Base-by-base conservation (phyloP, 2,797 vertebrate species). In the Taeniopygia guttata region DNA sequence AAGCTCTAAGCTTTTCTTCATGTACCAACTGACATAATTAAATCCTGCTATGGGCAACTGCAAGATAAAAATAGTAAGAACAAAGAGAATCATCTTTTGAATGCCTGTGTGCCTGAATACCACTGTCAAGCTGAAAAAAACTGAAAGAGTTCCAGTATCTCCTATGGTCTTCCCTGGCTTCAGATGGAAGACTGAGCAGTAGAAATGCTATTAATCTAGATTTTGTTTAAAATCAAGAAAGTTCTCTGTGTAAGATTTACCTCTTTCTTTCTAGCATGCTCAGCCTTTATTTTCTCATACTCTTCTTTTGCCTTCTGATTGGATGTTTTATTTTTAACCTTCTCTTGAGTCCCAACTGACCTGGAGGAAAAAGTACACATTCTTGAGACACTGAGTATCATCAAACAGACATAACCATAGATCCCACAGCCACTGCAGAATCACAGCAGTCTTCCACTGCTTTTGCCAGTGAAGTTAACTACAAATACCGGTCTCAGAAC, bases 251-350 rank as follows among this genome's bases (percentile, higher is more conserved):
- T 54, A 91, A 70, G 14, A 81, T 62, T 86, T 93, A 99, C 99
- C 98, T 99, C 98, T 98, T 98, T 99, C 95, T 98, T 99, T 70
- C 95, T 97, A 93, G 91, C 97, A 84, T 76, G 98, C 32, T 98
- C 98, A 78, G 98, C 98, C 92, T 91, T 97, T 79, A 98, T 70
- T 78, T 52, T 97, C 94, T 99, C 98, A 96, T 98, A 99, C 23
- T 99, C 98, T 95, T 99, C 98, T 92, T 98, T 98, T 21, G 98
- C 98, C 96, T 98, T 99, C 94, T 99, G 98, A 96, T 98, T 98
- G 21, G 98, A 99, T 0, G 99, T 99, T 97, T 98, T 99, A 94
- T 97, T 98, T 84, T 96, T 98, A 87, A 95, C 91, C 88, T 98
- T 98, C 40, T 97, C 98, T 91, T 93, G 97, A 97, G 96, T 94